Evolutionary conservation across 2,888 invertebrate genomes (phyloP), one percentile per base, ranked within the genome.

Genomic region (Erebia palarica): DNA sequence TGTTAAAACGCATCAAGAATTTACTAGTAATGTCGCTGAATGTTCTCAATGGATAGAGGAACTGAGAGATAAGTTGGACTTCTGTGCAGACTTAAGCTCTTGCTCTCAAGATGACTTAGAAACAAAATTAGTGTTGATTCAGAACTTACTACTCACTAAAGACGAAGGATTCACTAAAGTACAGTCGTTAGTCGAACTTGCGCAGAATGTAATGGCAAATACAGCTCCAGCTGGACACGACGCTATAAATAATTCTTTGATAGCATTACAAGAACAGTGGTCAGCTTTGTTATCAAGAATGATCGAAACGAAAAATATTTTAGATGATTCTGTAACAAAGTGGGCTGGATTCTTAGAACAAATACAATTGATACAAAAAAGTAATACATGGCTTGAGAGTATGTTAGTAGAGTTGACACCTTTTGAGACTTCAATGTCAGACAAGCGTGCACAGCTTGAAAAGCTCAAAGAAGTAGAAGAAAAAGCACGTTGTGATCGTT

Each of bases 271-370:
- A 92, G 97, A 97, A 82, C 96, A 97, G 80, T 98, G 98, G 98
- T 98, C 98, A 42, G 95, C 95, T 9, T 91, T 98, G 65, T 96
- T 97, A 3, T 95, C 98, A 0, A 96, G 96, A 84, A 98, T 99
- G 95, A 95, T 97, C 61, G 98, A 98, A 86, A 97, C 97, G 0
- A 98, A 98, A 88, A 95, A 96, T 1, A 95, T 96, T 78, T 89
- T 98, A 14, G 98, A 98, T 83, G 98, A 98, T 80, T 97, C 97
- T 0, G 96, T 98, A 16, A 97, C 97, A 42, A 97, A 97, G 90
- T 98, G 98, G 98, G 96, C 98, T 71, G 97, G 97, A 63, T 96
- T 98, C 82, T 90, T 98, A 65, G 97, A 98, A 85, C 97, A 98
- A 86, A 97, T 98, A 73, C 97, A 97, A 82, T 95, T 96, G 64